Conservation (phyloP, 1,140 invertebrate species). For the Calephelis nemesis region DNA sequence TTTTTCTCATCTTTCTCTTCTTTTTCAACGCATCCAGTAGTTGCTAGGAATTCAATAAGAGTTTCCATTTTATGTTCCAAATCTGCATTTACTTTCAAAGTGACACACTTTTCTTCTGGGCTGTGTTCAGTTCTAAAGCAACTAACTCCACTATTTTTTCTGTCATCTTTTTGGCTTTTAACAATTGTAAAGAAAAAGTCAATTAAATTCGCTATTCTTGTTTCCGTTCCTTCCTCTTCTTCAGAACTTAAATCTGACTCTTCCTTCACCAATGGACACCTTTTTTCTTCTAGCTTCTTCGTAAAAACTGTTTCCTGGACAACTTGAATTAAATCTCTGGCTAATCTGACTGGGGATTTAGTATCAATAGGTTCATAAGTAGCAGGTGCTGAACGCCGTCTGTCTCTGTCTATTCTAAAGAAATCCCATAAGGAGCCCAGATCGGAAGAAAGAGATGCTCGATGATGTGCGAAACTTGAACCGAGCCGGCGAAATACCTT, state of each 20-base stretch:
- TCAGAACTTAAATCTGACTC: slow-evolving; percentile 65
- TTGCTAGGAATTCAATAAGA: slow-evolving; percentile 68
- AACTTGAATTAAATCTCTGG: slow-evolving; percentile 70
- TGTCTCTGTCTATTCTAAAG: slow-evolving; percentile 59
- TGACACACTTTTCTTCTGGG: slow-evolving; percentile 59
- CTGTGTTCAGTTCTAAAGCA: slow-evolving; percentile 72
- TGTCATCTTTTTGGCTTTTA: slow-evolving; percentile 69
- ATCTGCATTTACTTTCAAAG: slow-evolving; percentile 62
- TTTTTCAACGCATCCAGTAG: slow-evolving; percentile 61
- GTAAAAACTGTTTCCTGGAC: slow-evolving; percentile 71
- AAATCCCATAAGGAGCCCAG: slow-evolving; percentile 77
- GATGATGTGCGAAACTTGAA: slow-evolving; percentile 61
- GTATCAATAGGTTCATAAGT: slow-evolving; percentile 60
- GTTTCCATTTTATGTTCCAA: slow-evolving; percentile 75
- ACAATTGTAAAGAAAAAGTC: slow-evolving; percentile 76
- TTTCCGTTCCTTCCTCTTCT: slow-evolving; percentile 65
- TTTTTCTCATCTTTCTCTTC: slow-evolving; percentile 68
- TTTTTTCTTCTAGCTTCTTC: slow-evolving; percentile 59
- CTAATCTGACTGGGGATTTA: slow-evolving; percentile 61
- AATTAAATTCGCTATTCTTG: slow-evolving; percentile 69
- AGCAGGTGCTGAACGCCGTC: slow-evolving; percentile 51
- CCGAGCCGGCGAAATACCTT: slow-evolving; percentile 69
- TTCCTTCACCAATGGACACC: slow-evolving; percentile 63
- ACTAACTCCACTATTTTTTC: slow-evolving; percentile 65
- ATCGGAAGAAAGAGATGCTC: slow-evolving; percentile 69